Conservation (phyloP, 2,797 vertebrate genomes). For the Dicrostonyx torquatus region DNA sequence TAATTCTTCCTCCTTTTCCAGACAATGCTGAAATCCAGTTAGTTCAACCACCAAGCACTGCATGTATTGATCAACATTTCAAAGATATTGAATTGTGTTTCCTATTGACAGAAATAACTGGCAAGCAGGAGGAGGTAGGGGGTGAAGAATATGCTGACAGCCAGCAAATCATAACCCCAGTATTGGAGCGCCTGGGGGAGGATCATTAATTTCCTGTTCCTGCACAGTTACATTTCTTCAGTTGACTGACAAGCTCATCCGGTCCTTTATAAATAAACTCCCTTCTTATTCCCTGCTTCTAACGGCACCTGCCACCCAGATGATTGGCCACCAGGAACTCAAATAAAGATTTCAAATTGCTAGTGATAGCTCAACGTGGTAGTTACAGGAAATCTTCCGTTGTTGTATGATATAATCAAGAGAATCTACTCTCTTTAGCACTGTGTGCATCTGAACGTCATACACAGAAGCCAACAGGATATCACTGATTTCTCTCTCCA, state of each 20-base stretch:
- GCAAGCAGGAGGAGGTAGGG: slow-evolving; percentile 10
- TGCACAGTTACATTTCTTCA: slow-evolving; percentile 72
- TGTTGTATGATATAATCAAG: slow-evolving; percentile 54
- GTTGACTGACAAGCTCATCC: slow-evolving; percentile 82
- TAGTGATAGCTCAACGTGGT: slow-evolving; percentile 67
- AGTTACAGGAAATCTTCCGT: slow-evolving; percentile 69
- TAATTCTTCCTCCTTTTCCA: slow-evolving; percentile 19
- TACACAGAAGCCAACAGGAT: neutral
- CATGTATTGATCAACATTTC: slow-evolving; percentile 72
- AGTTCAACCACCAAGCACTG: slow-evolving; percentile 27
- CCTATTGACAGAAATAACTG: slow-evolving; percentile 76
- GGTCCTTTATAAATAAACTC: slow-evolving; percentile 79
- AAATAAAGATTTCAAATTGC: slow-evolving; percentile 79
- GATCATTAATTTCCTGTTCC: slow-evolving; percentile 78
- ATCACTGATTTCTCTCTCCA: neutral
- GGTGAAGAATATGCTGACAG: slow-evolving; percentile 69
- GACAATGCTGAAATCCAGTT: slow-evolving; percentile 13
- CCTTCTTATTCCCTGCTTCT: slow-evolving; percentile 66
- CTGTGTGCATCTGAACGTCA: neutral
- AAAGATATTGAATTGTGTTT: slow-evolving; percentile 64
- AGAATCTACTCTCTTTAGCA: neutral
- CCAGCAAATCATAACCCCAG: slow-evolving; percentile 55
- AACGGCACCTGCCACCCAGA: slow-evolving; percentile 79
- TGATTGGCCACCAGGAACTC: slow-evolving; percentile 63
- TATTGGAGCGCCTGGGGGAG: slow-evolving; percentile 54